Evolutionary conservation across 2,797 vertebrate genomes (phyloP).

Genomic region (Menidia menidia): DNA sequence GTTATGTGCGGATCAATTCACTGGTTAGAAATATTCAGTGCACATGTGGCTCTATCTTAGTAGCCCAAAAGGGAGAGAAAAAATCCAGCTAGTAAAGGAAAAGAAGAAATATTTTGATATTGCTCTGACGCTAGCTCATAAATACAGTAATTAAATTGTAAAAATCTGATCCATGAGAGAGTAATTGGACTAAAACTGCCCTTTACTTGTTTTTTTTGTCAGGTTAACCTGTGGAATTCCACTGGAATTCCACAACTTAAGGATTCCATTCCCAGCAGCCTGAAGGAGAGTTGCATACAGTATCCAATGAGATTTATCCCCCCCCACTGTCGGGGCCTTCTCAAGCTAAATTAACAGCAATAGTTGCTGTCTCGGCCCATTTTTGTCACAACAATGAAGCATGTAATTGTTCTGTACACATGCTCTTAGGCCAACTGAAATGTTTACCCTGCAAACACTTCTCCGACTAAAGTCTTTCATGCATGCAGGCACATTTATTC

Average conservation of each 20-base stretch:
- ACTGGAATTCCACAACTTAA: neutral
- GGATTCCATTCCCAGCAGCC: slow-evolving; percentile 9
- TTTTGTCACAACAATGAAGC: slow-evolving; percentile 64
- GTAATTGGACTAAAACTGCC: neutral
- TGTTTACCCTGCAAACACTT: slow-evolving; percentile 57
- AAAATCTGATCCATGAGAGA: neutral
- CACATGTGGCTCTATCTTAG: neutral
- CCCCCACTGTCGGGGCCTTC: slow-evolving; percentile 33
- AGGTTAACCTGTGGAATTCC: slow-evolving; percentile 9
- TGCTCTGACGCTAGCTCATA: no score
- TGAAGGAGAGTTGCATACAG: slow-evolving; percentile 34
- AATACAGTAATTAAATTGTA: neutral
- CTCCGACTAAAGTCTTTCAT: slow-evolving; percentile 52
- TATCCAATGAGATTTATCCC: slow-evolving; percentile 32
- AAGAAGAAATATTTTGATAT: neutral
- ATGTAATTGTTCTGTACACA: slow-evolving; percentile 68
- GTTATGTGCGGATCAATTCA: neutral
- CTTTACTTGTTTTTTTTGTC: neutral
- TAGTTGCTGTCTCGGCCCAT: slow-evolving; percentile 41
- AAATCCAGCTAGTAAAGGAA: neutral
- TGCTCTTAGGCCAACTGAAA: slow-evolving; percentile 42
- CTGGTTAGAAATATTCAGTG: neutral
- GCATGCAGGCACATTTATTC: slow-evolving; percentile 61
- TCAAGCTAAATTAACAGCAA: slow-evolving; percentile 56
- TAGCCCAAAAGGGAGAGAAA: neutral